Base-by-base conservation (phyloP, 2,797 vertebrate genomes). In the Malacoraja senta region DNA sequence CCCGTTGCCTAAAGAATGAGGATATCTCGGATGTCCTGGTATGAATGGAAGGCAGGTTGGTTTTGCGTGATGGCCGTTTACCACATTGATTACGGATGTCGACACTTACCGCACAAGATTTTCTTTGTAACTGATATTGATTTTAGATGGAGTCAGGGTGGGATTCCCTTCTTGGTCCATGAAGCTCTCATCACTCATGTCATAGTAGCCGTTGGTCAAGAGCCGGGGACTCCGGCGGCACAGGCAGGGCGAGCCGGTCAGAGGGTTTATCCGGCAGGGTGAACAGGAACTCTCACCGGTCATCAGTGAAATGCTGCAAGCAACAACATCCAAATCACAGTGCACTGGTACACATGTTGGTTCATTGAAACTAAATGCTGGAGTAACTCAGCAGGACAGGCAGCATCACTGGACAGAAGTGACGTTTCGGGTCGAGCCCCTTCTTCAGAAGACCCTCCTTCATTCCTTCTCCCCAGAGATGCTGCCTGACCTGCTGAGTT, bases 131-230 rank as follows among this genome's bases (percentile, higher is more conserved):
- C 96, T 97, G 93, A 99, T 94, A 83, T 94, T 98, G 93, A 96
- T 97, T 74, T 97, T 97, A 94, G 97, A 96, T 32, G 97, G 97
- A 24, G 96, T 97, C 95, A 99, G 96, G 0, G 97, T 98, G 91
- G 98, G 7, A 76, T 98, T 98, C 44, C 98, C 98, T 0, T 97
- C 94, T 7, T 97, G 93, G 88, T 98, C 97, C 79, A 95, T 93
- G 94, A 98, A 97, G 94, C 97, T 99, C 94, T 98, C 97, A 94
- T 98, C 97, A 0, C 97, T 97, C 94, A 98, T 94, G 93, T 96
- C 8, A 86, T 99, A 99, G 95, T 99, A 99, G 0, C 98, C 98
- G 38, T 98, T 99, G 78, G 97, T 97, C 94, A 99, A 97, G 93
- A 99, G 97, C 2, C 98, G 98, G 9, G 97, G 97, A 76, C 98